Percentiles rank a stretch among this genome's conserved stretches.
Evolutionary conservation across 2,113 vertebrate species (phyloP).

Genomic region (Ovibos moschatus): DNA sequence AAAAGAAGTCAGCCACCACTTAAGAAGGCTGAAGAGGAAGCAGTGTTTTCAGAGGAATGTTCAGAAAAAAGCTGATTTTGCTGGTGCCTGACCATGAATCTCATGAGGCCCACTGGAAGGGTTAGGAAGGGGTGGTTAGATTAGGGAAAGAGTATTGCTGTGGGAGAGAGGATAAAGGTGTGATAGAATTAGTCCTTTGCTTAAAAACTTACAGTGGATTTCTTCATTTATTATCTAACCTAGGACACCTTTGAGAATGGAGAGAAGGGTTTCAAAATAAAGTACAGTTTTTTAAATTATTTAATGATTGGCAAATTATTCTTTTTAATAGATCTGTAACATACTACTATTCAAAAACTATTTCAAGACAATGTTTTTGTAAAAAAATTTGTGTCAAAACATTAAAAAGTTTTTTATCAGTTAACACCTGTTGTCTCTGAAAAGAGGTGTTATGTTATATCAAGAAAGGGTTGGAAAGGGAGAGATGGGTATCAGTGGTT

Average conservation of each 20-base stretch:
- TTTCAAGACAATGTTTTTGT: background rate
- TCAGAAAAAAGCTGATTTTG: conserved; percentile 22
- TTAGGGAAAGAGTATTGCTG: background rate
- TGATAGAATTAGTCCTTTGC: background rate
- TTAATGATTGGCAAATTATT: background rate
- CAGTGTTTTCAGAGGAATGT: background rate
- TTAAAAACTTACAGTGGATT: background rate
- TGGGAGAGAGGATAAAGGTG: background rate
- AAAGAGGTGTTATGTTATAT: background rate
- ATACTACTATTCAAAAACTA: background rate
- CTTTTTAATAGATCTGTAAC: background rate
- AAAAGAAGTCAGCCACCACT: background rate
- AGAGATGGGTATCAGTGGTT: background rate
- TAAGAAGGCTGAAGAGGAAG: background rate
- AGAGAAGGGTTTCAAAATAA: background rate
- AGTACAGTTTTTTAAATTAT: background rate
- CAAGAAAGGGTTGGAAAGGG: background rate
- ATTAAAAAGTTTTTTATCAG: background rate
- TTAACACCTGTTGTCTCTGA: background rate
- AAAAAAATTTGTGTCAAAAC: background rate
- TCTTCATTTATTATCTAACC: background rate
- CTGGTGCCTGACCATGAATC: background rate
- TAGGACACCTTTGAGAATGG: background rate
- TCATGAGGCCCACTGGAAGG: background rate
- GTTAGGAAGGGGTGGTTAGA: background rate